phyloP scores from a whole-genome alignment of 2,888 invertebrate species.

The Tinea trinotella region DNA sequence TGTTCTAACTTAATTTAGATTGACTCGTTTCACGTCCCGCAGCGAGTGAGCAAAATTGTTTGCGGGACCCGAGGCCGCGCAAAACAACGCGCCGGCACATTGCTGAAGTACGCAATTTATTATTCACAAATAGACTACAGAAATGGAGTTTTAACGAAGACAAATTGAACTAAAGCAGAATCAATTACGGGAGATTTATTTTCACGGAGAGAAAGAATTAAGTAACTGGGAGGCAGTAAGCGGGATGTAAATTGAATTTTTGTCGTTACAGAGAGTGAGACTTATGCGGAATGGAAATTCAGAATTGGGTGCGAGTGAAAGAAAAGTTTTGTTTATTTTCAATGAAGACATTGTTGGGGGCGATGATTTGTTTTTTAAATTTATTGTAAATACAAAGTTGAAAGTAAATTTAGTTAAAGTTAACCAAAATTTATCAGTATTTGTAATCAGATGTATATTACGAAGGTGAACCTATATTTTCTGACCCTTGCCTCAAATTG shows the following conservation, averaged over 20 bases:
- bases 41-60: slow-evolving; percentile 42
- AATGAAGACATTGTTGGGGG: slow-evolving; percentile 15
- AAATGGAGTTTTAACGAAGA: slow-evolving; percentile 71
- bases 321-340: slow-evolving; percentile 20
- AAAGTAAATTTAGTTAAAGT: slow-evolving; percentile 2
- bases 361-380: slow-evolving; percentile 16
- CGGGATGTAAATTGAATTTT: slow-evolving; percentile 61
- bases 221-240: slow-evolving; percentile 56
- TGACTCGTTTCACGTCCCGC: slow-evolving; percentile 44
- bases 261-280: slow-evolving; percentile 37
- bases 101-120: slow-evolving; percentile 60
- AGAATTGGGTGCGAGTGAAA: slow-evolving; percentile 18
- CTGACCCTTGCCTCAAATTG: slow-evolving; percentile 1
- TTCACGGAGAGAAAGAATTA: slow-evolving; percentile 62
- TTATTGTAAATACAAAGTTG: slow-evolving; percentile 6
- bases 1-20: slow-evolving; percentile 46
- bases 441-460: neutral
- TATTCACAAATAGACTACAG: slow-evolving; percentile 67
- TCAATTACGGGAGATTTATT: slow-evolving; percentile 69
- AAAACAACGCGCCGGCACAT: slow-evolving; percentile 47
- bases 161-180: slow-evolving; percentile 69
- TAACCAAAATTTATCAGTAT: neutral
- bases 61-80: slow-evolving; percentile 32
- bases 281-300: slow-evolving; percentile 19
- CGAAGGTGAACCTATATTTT: neutral